phyloP scores from a whole-genome alignment of 2,797 vertebrate species.

The Scolopax bukidnonensis region DNA sequence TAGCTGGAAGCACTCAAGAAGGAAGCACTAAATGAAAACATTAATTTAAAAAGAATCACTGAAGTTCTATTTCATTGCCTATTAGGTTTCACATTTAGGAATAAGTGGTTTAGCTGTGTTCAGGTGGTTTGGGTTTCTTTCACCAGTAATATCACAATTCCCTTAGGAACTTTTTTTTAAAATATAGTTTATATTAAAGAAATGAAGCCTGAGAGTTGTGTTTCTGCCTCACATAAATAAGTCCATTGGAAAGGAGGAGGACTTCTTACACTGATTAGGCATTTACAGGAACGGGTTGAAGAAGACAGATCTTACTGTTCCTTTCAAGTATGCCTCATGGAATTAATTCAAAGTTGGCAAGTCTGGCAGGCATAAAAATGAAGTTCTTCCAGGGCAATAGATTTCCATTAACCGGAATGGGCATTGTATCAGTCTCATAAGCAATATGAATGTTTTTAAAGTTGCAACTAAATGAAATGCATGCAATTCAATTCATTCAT shows the following conservation, averaged over 20 bases:
- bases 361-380: background rate
- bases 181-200: background rate
- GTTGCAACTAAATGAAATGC: background rate
- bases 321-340: background rate
- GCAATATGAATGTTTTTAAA: background rate
- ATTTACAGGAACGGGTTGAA: background rate
- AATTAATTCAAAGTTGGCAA: conserved; percentile 4
- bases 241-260: background rate
- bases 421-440: background rate
- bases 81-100: background rate
- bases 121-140: background rate
- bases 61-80: background rate
- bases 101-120: background rate
- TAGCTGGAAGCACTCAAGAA: background rate
- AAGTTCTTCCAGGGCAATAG: background rate
- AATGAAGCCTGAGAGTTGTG: background rate
- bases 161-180: background rate
- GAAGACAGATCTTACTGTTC: background rate
- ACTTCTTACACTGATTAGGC: background rate
- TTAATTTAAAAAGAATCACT: background rate
- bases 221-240: background rate
- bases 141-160: background rate
- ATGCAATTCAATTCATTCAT: background rate
- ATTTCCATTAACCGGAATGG: background rate
- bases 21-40: background rate